phyloP scores from a whole-genome alignment of 2,888 invertebrate genomes.

The Anthophora plumipes region DNA sequence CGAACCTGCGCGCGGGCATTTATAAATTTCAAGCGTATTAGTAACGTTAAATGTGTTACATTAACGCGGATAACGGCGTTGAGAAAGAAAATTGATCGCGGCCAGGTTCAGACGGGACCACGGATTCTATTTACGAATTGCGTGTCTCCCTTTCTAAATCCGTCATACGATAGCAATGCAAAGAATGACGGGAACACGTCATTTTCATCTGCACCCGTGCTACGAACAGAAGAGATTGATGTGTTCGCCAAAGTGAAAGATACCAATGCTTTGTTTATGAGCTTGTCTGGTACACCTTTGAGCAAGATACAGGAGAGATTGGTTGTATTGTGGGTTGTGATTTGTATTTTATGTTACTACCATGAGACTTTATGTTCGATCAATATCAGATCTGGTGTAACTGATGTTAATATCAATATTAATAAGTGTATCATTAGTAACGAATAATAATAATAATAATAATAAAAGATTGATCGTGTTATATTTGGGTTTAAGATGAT shows the following conservation, averaged over 20 bases:
- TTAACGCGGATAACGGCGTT: background rate
- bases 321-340: background rate
- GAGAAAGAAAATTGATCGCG: constrained; percentile 33
- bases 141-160: constrained; percentile 61
- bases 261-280: background rate
- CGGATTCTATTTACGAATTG: constrained; percentile 51
- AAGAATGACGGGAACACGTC: constrained; percentile 51
- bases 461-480: too few species aligned
- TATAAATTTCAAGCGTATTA: constrained; percentile 36
- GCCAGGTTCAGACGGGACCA: constrained; percentile 16
- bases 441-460: too few species aligned
- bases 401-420: too few species aligned
- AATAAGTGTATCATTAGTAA: too few species aligned
- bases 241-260: constrained; percentile 25
- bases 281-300: background rate
- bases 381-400: too few species aligned
- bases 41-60: background rate
- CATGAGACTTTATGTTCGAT: too few species aligned
- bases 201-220: constrained; percentile 48
- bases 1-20: constrained; percentile 2
- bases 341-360: background rate
- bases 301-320: background rate
- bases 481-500: too few species aligned
- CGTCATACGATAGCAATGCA: constrained; percentile 52
- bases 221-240: constrained; percentile 34